Evolutionary conservation across 2,113 vertebrate species (phyloP).

Genomic region (Ranitomeya variabilis): DNA sequence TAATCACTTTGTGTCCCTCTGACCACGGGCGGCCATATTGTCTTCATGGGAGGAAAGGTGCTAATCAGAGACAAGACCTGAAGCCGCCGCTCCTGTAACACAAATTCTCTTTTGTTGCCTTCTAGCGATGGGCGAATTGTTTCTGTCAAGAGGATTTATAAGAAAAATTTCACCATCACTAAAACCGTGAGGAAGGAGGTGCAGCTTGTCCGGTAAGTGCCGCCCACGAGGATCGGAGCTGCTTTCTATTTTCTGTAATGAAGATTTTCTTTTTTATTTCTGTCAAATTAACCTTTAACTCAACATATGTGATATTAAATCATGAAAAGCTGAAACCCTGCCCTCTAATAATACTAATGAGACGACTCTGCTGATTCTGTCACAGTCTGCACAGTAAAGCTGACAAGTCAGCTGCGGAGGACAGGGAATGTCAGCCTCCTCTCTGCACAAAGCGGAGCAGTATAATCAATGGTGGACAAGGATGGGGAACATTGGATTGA

Average conservation of each 20-base stretch:
- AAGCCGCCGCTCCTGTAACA: background rate
- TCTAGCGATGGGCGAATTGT: conserved; percentile 72
- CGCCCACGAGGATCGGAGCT: no score
- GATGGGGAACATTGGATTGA: no score
- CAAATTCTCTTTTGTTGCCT: background rate
- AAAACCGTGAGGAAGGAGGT: conserved; percentile 77
- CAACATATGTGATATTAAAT: no score
- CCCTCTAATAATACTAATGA: background rate
- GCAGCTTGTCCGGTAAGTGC: conserved; percentile 73
- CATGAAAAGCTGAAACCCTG: background rate
- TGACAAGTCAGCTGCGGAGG: background rate
- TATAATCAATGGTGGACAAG: no score
- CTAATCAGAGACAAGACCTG: no score
- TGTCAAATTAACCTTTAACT: no score
- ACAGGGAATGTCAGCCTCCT: background rate
- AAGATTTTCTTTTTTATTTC: no score
- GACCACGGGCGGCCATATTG: no score
- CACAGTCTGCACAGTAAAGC: background rate
- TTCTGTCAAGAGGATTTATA: conserved; percentile 74
- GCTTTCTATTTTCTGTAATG: no score
- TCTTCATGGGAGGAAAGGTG: no score
- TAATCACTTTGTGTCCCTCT: no score
- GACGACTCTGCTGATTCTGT: background rate
- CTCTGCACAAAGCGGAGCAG: no score
- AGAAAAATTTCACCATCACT: conserved; percentile 73